These are phyloP conservation scores for Drosophila pectinifera DNA, from an alignment of 1,140 invertebrate species.

Conservation along the genomic window DNA sequence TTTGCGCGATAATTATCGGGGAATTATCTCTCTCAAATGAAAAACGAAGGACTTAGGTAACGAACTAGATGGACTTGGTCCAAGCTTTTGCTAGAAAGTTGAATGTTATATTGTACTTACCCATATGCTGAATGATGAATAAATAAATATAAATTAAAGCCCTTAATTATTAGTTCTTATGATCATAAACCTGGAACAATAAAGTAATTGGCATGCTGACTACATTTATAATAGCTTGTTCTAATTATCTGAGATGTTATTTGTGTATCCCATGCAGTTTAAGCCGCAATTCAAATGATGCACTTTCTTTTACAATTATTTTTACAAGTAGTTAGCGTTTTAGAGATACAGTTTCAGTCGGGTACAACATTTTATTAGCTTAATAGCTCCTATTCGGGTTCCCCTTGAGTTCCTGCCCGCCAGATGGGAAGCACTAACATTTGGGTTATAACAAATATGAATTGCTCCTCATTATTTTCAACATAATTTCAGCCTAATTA, in stretches of 20 bases:
- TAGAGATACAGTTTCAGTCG: neutral
- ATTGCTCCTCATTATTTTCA: conserved; percentile 14
- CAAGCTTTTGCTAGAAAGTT: conserved; percentile 30
- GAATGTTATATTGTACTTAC: neutral
- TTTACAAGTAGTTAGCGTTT: neutral
- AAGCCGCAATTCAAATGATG: neutral
- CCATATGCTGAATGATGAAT: neutral
- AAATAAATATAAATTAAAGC: neutral
- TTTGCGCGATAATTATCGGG: conserved; percentile 13
- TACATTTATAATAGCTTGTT: too few relatives aligned
- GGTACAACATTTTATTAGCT: neutral
- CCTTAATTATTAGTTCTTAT: neutral
- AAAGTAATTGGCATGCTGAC: too few relatives aligned
- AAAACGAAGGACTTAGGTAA: conserved; percentile 1
- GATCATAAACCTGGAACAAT: too few relatives aligned
- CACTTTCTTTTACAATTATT: neutral
- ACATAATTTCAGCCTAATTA: conserved; percentile 15
- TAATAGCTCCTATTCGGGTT: neutral
- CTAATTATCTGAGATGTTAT: neutral
- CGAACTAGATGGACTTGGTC: conserved; percentile 16
- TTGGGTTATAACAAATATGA: conserved; percentile 10
- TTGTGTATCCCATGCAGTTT: neutral
- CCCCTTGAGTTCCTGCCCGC: neutral
- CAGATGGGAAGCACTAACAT: neutral
- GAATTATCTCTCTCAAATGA: conserved; percentile 31